Conservation (phyloP, 2,888 invertebrate genomes). For the Idaea biselata region DNA sequence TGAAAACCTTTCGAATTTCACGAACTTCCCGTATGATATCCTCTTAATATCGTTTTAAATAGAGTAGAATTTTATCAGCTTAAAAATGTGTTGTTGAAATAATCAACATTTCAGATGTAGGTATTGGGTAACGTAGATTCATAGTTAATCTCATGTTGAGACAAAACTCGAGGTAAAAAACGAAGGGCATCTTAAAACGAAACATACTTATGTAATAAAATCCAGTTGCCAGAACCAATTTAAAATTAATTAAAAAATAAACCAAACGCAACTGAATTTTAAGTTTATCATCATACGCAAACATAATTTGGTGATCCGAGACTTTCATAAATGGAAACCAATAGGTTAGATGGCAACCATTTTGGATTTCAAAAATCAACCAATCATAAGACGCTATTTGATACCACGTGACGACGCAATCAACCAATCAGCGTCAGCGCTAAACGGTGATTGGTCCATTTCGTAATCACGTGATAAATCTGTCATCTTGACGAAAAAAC, state of each 20-base stretch:
- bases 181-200: background rate
- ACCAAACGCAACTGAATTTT: background rate
- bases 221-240: background rate
- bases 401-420: background rate
- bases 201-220: slow-evolving; percentile 4
- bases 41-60: background rate
- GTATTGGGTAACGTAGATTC: background rate
- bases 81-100: background rate
- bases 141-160: background rate
- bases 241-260: background rate
- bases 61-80: background rate
- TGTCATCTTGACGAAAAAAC: background rate
- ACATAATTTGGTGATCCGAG: background rate
- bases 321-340: background rate
- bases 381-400: background rate
- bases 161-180: slow-evolving; percentile 12
- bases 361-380: background rate
- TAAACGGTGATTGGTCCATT: background rate
- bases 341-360: background rate
- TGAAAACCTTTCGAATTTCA: background rate
- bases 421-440: background rate
- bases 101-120: background rate
- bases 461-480: background rate
- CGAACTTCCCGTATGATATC: background rate
- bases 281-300: background rate